A percentile compares a stretch with the other conserved stretches of the same genome.
Evolutionary conservation across 2,888 invertebrate genomes (phyloP).

Genomic region (Mactromeris polynyma): DNA sequence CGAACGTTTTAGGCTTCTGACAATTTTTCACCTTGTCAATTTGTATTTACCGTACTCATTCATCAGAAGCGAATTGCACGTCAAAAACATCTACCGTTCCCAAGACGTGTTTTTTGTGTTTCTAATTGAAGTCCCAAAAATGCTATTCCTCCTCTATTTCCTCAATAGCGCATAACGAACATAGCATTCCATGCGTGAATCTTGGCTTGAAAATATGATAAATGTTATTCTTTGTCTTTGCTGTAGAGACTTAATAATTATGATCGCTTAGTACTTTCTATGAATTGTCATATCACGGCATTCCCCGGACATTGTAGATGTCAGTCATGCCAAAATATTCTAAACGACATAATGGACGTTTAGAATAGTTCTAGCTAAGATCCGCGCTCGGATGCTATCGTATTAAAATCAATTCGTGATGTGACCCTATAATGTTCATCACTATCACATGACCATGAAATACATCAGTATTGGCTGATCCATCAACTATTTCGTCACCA

Average conservation of each 20-base stretch:
- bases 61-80: conserved; percentile 44
- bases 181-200: background rate
- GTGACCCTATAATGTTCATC: no score
- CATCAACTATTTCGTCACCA: no score
- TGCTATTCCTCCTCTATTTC: conserved; percentile 17
- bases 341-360: no score
- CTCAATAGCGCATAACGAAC: conserved; percentile 37
- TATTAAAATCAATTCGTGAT: no score
- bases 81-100: conserved; percentile 24
- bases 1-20: conserved; percentile 1
- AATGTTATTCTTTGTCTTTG: background rate
- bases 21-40: conserved; percentile 16
- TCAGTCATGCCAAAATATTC: background rate
- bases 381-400: no score
- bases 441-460: no score
- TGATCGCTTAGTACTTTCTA: background rate
- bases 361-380: no score
- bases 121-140: conserved; percentile 40
- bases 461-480: no score
- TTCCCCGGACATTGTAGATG: background rate
- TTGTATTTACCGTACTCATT: conserved; percentile 28
- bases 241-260: background rate
- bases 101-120: conserved; percentile 28
- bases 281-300: background rate
- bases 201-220: background rate